Conservation (phyloP, 2,888 invertebrate genomes). For the Hymenopus coronatus region DNA sequence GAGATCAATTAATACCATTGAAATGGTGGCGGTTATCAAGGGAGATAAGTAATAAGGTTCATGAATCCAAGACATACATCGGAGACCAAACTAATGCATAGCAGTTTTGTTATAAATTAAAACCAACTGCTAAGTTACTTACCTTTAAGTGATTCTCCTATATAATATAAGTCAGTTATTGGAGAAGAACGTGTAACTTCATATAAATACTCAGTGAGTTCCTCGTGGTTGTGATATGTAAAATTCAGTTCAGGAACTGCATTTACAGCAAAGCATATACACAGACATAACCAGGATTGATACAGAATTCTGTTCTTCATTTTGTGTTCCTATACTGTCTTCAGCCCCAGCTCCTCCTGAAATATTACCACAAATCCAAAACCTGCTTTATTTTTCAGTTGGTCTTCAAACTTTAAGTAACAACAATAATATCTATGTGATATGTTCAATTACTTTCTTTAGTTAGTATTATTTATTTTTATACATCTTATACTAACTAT, state of each 20-base stretch:
- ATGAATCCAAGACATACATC: no score
- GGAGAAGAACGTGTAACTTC: constrained; percentile 44
- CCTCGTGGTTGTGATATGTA: constrained; percentile 50
- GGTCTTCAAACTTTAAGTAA: no score
- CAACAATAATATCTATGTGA: no score
- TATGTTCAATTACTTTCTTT: no score
- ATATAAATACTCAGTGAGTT: constrained; percentile 46
- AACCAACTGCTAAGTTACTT: constrained; percentile 30
- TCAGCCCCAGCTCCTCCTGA: background rate
- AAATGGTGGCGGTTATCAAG: no score
- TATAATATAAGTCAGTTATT: constrained; percentile 49
- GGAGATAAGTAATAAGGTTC: no score
- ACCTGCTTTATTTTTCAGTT: no score
- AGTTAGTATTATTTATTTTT: no score
- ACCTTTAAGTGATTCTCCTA: constrained; percentile 60
- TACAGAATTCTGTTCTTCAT: background rate
- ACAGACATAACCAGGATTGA: background rate
- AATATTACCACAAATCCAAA: background rate
- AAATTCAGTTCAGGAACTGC: constrained; percentile 38
- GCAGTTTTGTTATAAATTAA: no score
- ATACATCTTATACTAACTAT: no score
- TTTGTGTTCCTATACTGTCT: background rate
- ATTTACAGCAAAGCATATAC: background rate
- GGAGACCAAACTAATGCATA: no score
- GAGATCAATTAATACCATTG: no score